Conservation (phyloP, 2,888 invertebrate species). For the Erebia epiphron region DNA sequence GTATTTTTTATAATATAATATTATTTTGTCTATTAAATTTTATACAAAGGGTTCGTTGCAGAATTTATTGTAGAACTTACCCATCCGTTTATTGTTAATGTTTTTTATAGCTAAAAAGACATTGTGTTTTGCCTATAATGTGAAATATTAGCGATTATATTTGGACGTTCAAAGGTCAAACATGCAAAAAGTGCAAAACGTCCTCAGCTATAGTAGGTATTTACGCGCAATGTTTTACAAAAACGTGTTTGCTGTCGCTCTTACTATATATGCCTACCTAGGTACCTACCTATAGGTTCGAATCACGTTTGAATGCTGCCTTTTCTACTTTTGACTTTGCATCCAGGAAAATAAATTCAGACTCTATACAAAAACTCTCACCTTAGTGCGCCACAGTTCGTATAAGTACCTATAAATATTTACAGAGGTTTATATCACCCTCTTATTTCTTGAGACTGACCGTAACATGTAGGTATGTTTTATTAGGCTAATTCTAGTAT, state of each 20-base stretch:
- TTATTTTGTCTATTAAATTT: not conserved
- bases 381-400: too few relatives aligned
- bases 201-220: not conserved
- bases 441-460: too few relatives aligned
- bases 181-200: constrained; percentile 7
- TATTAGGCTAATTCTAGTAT: too few relatives aligned
- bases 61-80: not conserved
- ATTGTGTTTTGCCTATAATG: not conserved
- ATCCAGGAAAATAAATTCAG: too few relatives aligned
- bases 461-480: too few relatives aligned
- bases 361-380: too few relatives aligned
- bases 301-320: not conserved
- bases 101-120: not conserved
- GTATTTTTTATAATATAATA: too few relatives aligned
- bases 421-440: too few relatives aligned
- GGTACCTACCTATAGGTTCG: not conserved
- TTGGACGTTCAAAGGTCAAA: constrained; percentile 6
- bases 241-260: constrained; percentile 13
- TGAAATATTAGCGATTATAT: constrained; percentile 2
- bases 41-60: not conserved
- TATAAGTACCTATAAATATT: too few relatives aligned
- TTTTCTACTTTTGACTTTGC: not conserved
- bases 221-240: constrained; percentile 5
- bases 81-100: not conserved
- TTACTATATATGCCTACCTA: not conserved